Evolutionary conservation across 2,797 vertebrate genomes (phyloP), one percentile per base, ranked within the genome.

Genomic region (Intellagama lesueurii): DNA sequence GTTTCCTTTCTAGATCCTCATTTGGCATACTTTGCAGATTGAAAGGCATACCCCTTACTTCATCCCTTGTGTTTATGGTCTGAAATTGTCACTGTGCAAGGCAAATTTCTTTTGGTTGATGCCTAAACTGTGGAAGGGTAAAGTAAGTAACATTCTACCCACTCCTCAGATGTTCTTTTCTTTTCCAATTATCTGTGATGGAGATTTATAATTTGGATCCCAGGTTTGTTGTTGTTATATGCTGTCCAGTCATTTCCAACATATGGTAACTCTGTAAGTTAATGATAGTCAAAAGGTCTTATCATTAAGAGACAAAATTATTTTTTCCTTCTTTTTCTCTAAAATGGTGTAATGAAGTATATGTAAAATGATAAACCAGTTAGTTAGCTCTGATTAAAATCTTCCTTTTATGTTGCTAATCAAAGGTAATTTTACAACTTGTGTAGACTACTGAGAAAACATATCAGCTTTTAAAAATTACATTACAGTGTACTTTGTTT

Each of bases 171-270:
- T 89, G 93, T 91, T 94, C 94, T 93, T 89, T 91, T 91, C 90
- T 92, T 95, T 93, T 95, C 87, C 92, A 88, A 92, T 90, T 93
- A 90, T 92, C 90, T 81, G 69, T 89, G 69, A 86, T 91, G 90
- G 92, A 93, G 94, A 94, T 95, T 93, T 95, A 95, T 95, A 92
- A 91, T 94, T 95, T 94, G 94, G 94, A 95, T 93, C 91, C 81
- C 88, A 93, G 90, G 83, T 70, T 94, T 93, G 93, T 56, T 93
- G 93, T 56, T 56, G 52, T 56, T 56, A 7, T 56, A 56, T 8
- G 52, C 52, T 56, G 52, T 56, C 52, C 52, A 56, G 52, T 56
- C 52, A 56, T 56, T 56, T 56, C 52, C 52, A 56, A 56, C 4
- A 56, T 14, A 56, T 56, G 52, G 52, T 14, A 56, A 56, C 52